Base-by-base conservation (phyloP, 2,888 invertebrate genomes). In the Volucella zonaria region DNA sequence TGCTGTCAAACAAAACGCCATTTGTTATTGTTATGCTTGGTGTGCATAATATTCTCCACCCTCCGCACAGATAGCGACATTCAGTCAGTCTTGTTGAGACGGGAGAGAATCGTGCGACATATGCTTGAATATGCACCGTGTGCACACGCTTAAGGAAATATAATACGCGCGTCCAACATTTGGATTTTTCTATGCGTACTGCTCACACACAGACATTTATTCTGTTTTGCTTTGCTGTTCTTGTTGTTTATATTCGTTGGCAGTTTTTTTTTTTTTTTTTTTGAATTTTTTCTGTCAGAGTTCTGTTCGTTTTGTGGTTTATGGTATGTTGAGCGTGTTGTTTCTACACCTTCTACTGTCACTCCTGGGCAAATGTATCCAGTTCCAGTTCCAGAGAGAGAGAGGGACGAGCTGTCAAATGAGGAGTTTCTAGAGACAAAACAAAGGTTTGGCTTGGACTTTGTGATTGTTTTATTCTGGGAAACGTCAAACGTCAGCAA, bases 11-110 rank as follows among this genome's bases (percentile, higher is more conserved):
- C 82, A 77, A 49, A 74, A 78, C 49, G 42, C 58, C 51, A 59
- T 76, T 80, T 80, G 66, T 76, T 76, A 67, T 83, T 80, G 80
- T 85, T 80, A 76, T 85, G 82, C 76, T 67, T 76, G 80, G 66
- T 56, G 67, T 59, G 70, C 76, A 49, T 61, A 40, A 59, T 78
- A 43, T 78, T 56, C 70, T 64, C 71, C 54, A 43, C 49, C 47
- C 47, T 42, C 59, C 68, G 40, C 64, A 52, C 66, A 56, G 47
- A 38, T 23, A 45, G 68, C 40, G 66, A 71, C 66, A 83, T 62
- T 75, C 75, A 67, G 40, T 47, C 71, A 75, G 67, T 80, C 76
- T 67, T 73, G 67, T 64, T 71, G 62, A 66, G 68, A 76, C 71
- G 70, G 42, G 68, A 61, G 70, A 47, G 75, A 68, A 67, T 11